phyloP scores from a whole-genome alignment of 2,113 vertebrate species.

The Sclerurus mexicanus region DNA sequence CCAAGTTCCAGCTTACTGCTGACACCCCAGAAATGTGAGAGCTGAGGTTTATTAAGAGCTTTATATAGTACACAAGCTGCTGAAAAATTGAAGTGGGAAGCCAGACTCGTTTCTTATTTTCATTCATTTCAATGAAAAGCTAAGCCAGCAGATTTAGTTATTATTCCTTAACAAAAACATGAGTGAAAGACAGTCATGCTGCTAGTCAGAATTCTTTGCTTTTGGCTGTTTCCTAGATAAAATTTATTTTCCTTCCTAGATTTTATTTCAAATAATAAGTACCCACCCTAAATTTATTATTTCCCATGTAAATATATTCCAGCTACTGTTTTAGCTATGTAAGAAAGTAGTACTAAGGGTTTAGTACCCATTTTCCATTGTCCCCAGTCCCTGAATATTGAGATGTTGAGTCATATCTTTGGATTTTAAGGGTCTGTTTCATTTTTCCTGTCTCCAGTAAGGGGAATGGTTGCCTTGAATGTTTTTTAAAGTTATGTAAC shows the following conservation, averaged over 20 bases:
- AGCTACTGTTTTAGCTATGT: not conserved
- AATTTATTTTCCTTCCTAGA: not conserved
- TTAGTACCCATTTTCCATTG: not conserved
- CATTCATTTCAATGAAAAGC: not conserved
- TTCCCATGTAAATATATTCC: not conserved
- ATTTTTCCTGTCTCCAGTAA: not conserved
- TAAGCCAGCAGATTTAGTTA: accelerated
- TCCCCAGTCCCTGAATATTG: not conserved
- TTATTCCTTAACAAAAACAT: not conserved
- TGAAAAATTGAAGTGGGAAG: not conserved
- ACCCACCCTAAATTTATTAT: not conserved
- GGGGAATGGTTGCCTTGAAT: not conserved
- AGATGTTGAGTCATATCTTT: not conserved
- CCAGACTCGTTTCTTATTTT: not conserved
- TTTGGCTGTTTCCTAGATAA: not conserved
- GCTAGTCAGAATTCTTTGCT: not conserved
- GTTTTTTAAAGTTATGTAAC: not conserved
- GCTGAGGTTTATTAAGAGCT: not conserved
- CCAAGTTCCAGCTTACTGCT: not conserved
- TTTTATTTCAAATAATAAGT: not conserved
- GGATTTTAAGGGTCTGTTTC: not conserved
- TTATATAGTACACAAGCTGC: not conserved
- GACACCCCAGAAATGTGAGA: not conserved
- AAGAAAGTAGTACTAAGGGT: not conserved
- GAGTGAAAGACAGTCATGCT: not conserved